Percentiles rank a stretch among this genome's conserved stretches.
Evolutionary conservation across 2,888 invertebrate genomes (phyloP).

Genomic region (Diogma glabrata): DNA sequence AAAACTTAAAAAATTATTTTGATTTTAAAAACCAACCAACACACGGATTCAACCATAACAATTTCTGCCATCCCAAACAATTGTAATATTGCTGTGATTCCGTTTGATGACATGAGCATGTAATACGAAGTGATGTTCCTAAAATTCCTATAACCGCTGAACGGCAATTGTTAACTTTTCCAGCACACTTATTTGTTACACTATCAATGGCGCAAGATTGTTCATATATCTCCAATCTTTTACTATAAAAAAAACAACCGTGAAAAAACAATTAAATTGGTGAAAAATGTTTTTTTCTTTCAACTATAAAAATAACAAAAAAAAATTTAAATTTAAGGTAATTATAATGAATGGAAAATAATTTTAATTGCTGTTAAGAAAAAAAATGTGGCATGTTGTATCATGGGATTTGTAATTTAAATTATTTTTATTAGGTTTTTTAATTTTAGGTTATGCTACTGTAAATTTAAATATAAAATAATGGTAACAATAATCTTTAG

Average conservation of each 20-base stretch:
- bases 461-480: too few species aligned
- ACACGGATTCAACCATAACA: constrained; percentile 86
- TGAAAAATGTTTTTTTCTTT: not conserved
- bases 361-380: too few species aligned
- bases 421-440: too few species aligned
- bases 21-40: constrained; percentile 55
- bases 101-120: constrained; percentile 78
- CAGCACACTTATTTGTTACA: constrained; percentile 79
- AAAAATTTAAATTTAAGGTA: constrained; percentile 1
- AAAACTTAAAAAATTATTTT: not conserved
- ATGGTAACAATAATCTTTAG: too few species aligned
- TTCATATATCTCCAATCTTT: constrained; percentile 75
- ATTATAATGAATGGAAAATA: too few species aligned
- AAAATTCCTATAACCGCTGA: constrained; percentile 77
- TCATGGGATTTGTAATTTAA: too few species aligned
- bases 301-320: not conserved
- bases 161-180: constrained; percentile 69
- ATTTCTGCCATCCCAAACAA: constrained; percentile 80
- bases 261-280: too few species aligned
- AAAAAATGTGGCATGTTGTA: too few species aligned
- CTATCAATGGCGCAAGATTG: constrained; percentile 87
- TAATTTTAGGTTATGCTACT: too few species aligned
- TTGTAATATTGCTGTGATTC: constrained; percentile 76
- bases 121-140: constrained; percentile 77
- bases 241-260: constrained; percentile 38